Percentiles rank a stretch among this genome's conserved stretches.
phyloP scores from a whole-genome alignment of 2,797 vertebrate genomes.

The Sternotherus odoratus region DNA sequence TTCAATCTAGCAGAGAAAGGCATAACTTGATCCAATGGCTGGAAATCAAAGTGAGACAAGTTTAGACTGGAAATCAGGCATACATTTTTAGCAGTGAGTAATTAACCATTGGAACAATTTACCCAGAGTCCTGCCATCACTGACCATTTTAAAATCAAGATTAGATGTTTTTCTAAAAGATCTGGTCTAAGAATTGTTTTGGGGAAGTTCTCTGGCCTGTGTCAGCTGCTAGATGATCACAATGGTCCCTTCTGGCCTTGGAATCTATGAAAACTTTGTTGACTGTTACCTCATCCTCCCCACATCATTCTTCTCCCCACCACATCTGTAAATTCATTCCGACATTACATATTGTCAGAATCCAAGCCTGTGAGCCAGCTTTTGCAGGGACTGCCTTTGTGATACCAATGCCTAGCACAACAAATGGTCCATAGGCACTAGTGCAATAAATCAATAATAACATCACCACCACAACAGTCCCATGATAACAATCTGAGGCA shows the following conservation, averaged over 20 bases:
- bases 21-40: background rate
- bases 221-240: background rate
- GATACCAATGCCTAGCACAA: background rate
- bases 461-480: background rate
- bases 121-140: too few relatives aligned
- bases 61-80: background rate
- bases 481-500: background rate
- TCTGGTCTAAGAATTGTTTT: too few relatives aligned
- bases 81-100: background rate
- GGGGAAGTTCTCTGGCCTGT: too few relatives aligned
- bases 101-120: too few relatives aligned
- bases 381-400: accelerated
- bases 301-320: background rate
- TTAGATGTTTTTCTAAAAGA: too few relatives aligned
- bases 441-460: background rate
- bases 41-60: background rate
- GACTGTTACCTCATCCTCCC: background rate
- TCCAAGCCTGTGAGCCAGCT: background rate
- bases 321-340: background rate
- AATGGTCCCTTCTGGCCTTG: background rate
- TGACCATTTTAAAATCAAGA: too few relatives aligned
- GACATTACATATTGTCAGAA: background rate
- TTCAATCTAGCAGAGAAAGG: background rate
- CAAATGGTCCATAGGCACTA: background rate
- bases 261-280: background rate